Conservation (phyloP, 2,888 invertebrate species). For the Trichogramma evanescens region DNA sequence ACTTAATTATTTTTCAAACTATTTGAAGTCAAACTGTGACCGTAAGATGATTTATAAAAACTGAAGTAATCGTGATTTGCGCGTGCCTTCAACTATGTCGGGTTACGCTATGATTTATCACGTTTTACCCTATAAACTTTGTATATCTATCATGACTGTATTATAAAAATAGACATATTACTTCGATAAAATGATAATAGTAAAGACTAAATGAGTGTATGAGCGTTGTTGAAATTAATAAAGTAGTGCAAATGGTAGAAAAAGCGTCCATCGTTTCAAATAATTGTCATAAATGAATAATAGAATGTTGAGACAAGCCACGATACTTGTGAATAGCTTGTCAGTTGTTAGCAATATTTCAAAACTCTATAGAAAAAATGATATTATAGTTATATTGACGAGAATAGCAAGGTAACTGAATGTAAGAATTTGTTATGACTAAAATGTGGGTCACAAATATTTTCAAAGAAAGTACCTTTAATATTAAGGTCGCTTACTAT, state of each 20-base stretch:
- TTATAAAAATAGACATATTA: conserved; percentile 15
- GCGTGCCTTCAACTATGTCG: conserved; percentile 23
- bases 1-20: no score
- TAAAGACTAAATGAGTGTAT: not conserved
- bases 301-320: conserved; percentile 2
- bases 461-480: conserved; percentile 11
- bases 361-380: conserved; percentile 12
- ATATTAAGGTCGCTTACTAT: conserved; percentile 5
- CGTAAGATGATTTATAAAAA: conserved; percentile 6
- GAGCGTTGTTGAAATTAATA: no score
- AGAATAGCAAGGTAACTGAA: conserved; percentile 12
- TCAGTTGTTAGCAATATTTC: conserved; percentile 16
- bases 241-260: not conserved
- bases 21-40: no score
- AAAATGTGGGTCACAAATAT: conserved; percentile 18
- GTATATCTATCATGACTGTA: conserved; percentile 13
- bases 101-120: conserved; percentile 18
- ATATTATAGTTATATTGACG: conserved; percentile 9
- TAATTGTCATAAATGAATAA: not conserved
- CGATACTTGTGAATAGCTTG: conserved; percentile 1
- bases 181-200: conserved; percentile 6
- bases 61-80: conserved; percentile 17
- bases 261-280: conserved; percentile 15
- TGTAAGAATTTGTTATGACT: conserved; percentile 11
- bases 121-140: conserved; percentile 18